Conservation (phyloP, 1,140 invertebrate genomes). For the Brachionus plicatilis region DNA sequence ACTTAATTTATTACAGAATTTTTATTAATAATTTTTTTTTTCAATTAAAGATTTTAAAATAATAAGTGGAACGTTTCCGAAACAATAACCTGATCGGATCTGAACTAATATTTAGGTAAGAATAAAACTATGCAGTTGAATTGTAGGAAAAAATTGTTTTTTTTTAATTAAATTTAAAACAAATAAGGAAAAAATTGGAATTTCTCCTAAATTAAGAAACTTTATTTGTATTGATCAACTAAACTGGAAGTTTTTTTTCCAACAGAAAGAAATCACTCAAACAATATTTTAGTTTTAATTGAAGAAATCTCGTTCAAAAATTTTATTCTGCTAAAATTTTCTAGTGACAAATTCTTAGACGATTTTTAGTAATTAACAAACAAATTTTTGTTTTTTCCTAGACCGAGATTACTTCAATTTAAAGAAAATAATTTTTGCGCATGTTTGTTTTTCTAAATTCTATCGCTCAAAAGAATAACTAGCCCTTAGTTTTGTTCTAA, state of each 20-base stretch:
- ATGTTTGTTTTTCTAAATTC: neutral
- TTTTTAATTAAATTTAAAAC: too few relatives aligned
- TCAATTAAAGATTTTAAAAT: too few relatives aligned
- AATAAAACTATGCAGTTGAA: too few relatives aligned
- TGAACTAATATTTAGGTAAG: too few relatives aligned
- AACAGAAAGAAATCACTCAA: neutral
- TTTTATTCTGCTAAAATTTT: neutral
- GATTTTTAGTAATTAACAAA: slow-evolving; percentile 5
- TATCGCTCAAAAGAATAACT: neutral
- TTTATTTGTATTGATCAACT: neutral
- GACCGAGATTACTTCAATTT: neutral
- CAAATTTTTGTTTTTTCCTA: neutral
- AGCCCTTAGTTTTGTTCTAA: neutral
- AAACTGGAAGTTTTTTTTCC: neutral
- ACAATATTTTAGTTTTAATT: neutral
- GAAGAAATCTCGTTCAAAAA: neutral
- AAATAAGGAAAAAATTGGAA: too few relatives aligned
- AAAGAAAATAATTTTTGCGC: neutral
- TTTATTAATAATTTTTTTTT: too few relatives aligned
- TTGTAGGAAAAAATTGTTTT: neutral
- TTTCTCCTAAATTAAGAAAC: too few relatives aligned
- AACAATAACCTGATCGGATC: too few relatives aligned
- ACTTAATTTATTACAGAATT: too few relatives aligned
- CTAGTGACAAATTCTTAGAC: neutral
- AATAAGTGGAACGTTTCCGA: too few relatives aligned